Base-by-base conservation (phyloP, 2,888 invertebrate genomes). In the Creontiades dilutus region DNA sequence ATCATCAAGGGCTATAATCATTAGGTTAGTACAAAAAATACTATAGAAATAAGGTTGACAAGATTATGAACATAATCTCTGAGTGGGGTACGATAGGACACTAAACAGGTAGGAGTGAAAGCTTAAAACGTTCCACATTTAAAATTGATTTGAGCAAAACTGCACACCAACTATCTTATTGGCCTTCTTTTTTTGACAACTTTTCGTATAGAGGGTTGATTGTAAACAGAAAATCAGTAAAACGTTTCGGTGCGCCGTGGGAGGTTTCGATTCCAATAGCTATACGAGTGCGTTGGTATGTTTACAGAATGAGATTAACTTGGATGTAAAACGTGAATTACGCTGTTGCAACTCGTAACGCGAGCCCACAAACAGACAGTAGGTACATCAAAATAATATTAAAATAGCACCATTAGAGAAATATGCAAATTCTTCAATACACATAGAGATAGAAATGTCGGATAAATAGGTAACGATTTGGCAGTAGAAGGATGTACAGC, bases 111-210 rank as follows among this genome's bases (percentile, higher is more conserved):
- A 46, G 19, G 46, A 3, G 68, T 78, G 37, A 46, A 78, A 78
- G 46, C 78, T 78, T 78, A 46, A 76, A 37, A 19, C 16, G 37
- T 78, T 78, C 47, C 47, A 46, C 78, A 78, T 78, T 78, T 78
- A 68, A 86, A 86, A 86, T 75, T 61, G 75, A 76, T 27, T 86
- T 86, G 86, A 86, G 86, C 86, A 86, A 86, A 86, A 86, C 86
- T 86, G 86, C 86, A 86, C 86, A 86, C 86, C 86, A 46, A 75
- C 86, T 86, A 86, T 86, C 86, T 86, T 86, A 86, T 86, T 86
- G 86, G 75, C 86, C 48, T 86, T 68, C 85, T 19, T 86, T 86
- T 37, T 75, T 75, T 86, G 16, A 86, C 82, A 52, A 82, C 82
- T 47, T 82, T 82, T 82, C 82, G 23, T 68, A 23, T 23, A 68